phyloP scores from a whole-genome alignment of 23 tunicate genomes.

The Trididemnum clinides region DNA sequence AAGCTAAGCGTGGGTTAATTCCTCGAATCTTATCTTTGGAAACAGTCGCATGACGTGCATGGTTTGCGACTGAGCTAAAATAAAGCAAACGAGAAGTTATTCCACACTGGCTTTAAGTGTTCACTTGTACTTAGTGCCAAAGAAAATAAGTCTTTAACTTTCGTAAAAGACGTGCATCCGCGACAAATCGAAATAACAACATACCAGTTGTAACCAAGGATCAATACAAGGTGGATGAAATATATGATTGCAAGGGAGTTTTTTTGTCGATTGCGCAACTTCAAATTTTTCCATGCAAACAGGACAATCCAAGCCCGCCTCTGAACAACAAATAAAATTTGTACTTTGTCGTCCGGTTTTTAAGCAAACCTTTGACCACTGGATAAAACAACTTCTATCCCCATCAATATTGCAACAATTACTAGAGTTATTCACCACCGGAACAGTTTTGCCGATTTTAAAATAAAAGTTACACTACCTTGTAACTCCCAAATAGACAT shows the following conservation, averaged over 20 bases:
- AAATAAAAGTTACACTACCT: no score
- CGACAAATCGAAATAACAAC: not conserved
- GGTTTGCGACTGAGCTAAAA: not conserved
- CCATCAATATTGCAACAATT: no score
- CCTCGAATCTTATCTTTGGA: not conserved
- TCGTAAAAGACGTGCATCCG: no score
- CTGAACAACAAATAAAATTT: no score
- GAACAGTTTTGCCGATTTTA: no score
- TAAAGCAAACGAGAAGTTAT: not conserved
- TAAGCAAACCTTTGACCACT: no score
- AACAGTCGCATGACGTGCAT: not conserved
- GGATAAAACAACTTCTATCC: no score
- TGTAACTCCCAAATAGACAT: no score
- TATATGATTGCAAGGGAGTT: slow-evolving; percentile 65
- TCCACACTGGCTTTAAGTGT: not conserved
- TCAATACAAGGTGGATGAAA: slow-evolving; percentile 73
- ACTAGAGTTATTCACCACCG: no score
- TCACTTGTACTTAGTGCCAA: not conserved
- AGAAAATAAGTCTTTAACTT: no score
- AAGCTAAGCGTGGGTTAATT: no score
- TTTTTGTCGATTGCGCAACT: slow-evolving; percentile 40
- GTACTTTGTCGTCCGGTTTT: no score
- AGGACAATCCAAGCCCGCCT: slow-evolving; percentile 48
- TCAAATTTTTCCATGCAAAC: slow-evolving; percentile 73
- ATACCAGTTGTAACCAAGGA: slow-evolving; percentile 68